These are phyloP conservation scores for Cyanocitta stelleri DNA, from an alignment of 2,113 vertebrate genomes.

Conservation along the genomic window DNA sequence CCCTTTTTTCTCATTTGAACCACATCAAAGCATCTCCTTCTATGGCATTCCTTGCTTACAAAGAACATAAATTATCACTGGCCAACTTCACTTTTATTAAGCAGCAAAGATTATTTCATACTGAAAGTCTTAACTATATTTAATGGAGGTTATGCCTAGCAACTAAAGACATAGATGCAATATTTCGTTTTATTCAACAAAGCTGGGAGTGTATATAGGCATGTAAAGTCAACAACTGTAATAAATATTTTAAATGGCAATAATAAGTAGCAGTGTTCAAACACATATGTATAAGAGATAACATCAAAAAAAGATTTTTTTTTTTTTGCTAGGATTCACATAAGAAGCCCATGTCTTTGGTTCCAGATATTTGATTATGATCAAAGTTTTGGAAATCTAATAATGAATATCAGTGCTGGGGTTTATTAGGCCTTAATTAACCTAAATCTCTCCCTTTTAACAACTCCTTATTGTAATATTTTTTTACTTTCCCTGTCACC, in stretches of 20 bases:
- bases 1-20: not conserved
- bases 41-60: not conserved
- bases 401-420: not conserved
- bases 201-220: not conserved
- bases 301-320: not conserved
- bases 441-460: not conserved
- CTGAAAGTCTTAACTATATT: not conserved
- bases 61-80: not conserved
- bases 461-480: not conserved
- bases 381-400: not conserved
- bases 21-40: not conserved
- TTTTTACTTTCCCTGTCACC: not conserved
- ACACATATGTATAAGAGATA: not conserved
- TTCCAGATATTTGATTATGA: not conserved
- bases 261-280: not conserved
- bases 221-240: not conserved
- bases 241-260: not conserved
- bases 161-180: not conserved
- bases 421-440: not conserved
- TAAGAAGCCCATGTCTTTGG: not conserved
- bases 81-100: not conserved
- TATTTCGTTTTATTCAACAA: not conserved
- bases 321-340: not conserved
- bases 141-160: not conserved
- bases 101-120: not conserved